A percentile compares a stretch with the other conserved stretches of the same genome.
phyloP scores from a whole-genome alignment of 2,888 invertebrate genomes.

The Iselma pallidipennis region DNA sequence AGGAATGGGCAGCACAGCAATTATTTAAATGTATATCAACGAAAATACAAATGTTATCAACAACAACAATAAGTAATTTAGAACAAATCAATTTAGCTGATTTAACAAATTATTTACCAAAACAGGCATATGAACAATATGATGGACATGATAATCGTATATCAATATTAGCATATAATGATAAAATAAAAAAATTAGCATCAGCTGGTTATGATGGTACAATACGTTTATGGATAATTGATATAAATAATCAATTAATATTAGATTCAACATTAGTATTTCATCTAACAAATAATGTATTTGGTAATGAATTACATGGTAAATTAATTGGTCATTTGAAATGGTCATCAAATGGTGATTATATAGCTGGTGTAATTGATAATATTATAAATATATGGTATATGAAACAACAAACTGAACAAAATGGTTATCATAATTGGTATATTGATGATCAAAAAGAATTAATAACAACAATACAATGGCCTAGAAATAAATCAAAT shows the following conservation, averaged over 20 bases:
- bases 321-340: constrained; percentile 54
- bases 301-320: constrained; percentile 58
- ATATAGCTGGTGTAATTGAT: constrained; percentile 63
- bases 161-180: constrained; percentile 55
- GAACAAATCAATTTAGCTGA: constrained; percentile 59
- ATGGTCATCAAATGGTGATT: constrained; percentile 61
- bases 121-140: constrained; percentile 46
- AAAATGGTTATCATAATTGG: constrained; percentile 45
- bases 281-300: constrained; percentile 56
- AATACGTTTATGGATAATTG: constrained; percentile 61
- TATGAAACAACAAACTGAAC: constrained; percentile 48
- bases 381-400: constrained; percentile 64
- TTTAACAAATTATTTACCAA: constrained; percentile 55
- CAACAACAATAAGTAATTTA: constrained; percentile 24
- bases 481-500: constrained; percentile 54
- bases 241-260: constrained; percentile 44
- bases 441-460: constrained; percentile 56
- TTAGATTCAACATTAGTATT: constrained; percentile 63
- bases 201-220: constrained; percentile 67
- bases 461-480: constrained; percentile 58
- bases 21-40: constrained; percentile 59
- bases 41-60: constrained; percentile 47
- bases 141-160: constrained; percentile 62
- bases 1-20: constrained; percentile 67
- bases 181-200: constrained; percentile 57